Evolutionary conservation across 2,888 invertebrate genomes (phyloP), one percentile per base, ranked within the genome.

Genomic region (Poecilobothrus nobilitatus): DNA sequence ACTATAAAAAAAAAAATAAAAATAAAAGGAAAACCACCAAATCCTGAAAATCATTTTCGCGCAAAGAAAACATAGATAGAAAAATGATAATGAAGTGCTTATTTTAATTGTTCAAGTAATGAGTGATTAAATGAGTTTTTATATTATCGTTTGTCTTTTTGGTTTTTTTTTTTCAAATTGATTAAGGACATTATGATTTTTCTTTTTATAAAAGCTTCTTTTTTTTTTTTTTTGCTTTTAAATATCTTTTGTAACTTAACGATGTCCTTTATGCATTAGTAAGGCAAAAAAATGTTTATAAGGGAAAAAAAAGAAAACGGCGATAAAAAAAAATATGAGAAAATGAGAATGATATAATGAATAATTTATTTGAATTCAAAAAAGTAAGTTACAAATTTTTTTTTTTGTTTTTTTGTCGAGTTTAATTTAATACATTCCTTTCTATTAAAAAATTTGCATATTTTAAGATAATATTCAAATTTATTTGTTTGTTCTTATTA

Each of bases 81-180:
- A 53, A 53, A 53, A 15, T 53, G 53, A 53, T 53, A 53, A 53
- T 53, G 53, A 53, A 53, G 15, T 12, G 53, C 7, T 53, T 53
- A 53, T 53, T 53, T 53, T 53, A 53, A 53, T 53, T 53, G 53
- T 15, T 53, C 18, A 53, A 53, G 53, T 53, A 53, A 53, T 53
- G 18, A 18, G 53, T 53, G 53, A 53, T 53, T 53, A 53, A 53
- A 53, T n/a, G 53, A 53, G n/a, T 53, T 53, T 53, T 53, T 3
- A 37, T 37, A 37, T 1, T 37, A 27, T 27, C 5, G 3, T 7
- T 37, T 37, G 2, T 37, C 7, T n/a, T 53, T 53, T 18, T 18
- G 7, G 18, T 53, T 53, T 53, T 53, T 53, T 53, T 53, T 53
- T 53, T 53, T 53, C 18, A 53, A 53, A 53, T 53, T 53, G 53